Base-by-base conservation (phyloP, 2,888 invertebrate genomes). In the Erebia ligea region DNA sequence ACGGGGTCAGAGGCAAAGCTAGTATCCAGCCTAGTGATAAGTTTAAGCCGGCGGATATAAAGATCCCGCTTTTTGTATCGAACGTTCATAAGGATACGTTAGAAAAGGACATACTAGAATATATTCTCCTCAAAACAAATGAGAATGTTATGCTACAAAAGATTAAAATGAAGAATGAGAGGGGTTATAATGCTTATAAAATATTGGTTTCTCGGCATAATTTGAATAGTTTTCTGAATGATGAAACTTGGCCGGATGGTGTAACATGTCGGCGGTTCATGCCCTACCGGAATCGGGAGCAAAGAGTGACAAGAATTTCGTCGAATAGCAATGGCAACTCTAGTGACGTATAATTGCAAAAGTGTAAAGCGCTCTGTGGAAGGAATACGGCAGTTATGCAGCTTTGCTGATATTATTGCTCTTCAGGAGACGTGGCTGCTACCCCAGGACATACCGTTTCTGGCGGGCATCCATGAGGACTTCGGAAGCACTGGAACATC, bases 41-140 rank as follows among this genome's bases (percentile, higher is more conserved):
- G 13, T 57, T 57, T 25, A 57, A 13, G 2, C 25, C 57, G 1
- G 57, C 57, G 1, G 57, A 57, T 25, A 2, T 57, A 25, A 57
- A 57, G 25, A 25, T 57, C 3, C 57, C 57, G 13, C 13, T 57
- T 1, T 57, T 57, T 25, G 25, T 57, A 8, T 57, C 57, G 3
- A 57, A 57, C 57, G 57, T 57, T 1, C 57, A 57, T 25, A 57
- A 25, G 10, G 57, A 57, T 13, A 57, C 57, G 2, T 25, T 57
- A 25, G 57, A 57, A 25, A 25, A 21, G 11, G 57, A 61, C 11
- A 58, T 50, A 54, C 19, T n/a, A 21, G 5, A 50, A 8, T 56
- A 10, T 6, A n/a, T 42, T 40, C 10, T 13, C 10, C 9, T 13
- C 2, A 48, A 48, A 48, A 48, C 48, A 8, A 48, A 48, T 9